Percentiles rank a stretch among this genome's conserved stretches.
Conservation (phyloP, 2,797 vertebrate genomes). For the Gorsachius magnificus region DNA sequence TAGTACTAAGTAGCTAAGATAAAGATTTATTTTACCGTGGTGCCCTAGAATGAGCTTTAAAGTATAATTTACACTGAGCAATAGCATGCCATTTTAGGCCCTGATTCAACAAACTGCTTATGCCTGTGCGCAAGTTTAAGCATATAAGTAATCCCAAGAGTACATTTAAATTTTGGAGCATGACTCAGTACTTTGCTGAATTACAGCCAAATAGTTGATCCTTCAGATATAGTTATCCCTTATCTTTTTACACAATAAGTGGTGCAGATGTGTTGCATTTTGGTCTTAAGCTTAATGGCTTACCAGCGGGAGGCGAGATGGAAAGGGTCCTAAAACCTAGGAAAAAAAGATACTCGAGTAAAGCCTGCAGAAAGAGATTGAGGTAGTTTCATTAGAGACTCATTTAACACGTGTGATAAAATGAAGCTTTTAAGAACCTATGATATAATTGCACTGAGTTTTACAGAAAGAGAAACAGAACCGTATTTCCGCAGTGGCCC, state of each 20-base stretch:
- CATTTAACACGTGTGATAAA: accelerated
- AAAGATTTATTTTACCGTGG: not conserved
- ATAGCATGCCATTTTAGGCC: not conserved
- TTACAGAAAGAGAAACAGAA: not conserved
- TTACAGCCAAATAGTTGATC: not conserved
- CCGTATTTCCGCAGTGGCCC: accelerated
- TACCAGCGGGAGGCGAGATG: not conserved
- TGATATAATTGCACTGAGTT: accelerated
- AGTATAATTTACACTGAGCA: not conserved
- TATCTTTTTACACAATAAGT: not conserved
- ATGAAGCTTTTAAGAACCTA: not conserved
- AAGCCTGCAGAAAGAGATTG: not conserved
- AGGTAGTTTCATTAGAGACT: not conserved
- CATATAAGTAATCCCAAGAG: not conserved
- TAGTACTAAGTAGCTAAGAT: not conserved
- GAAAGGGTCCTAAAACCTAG: not conserved
- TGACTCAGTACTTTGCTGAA: not conserved
- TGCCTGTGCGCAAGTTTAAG: not conserved
- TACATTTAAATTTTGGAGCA: not conserved
- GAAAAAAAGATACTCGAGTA: not conserved
- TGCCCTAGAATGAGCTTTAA: not conserved
- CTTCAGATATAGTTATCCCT: not conserved
- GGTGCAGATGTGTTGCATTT: not conserved
- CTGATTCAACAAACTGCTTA: not conserved
- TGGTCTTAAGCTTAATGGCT: not conserved